Conservation (phyloP, 2,113 vertebrate genomes). For the Triplophysa tibetana region DNA sequence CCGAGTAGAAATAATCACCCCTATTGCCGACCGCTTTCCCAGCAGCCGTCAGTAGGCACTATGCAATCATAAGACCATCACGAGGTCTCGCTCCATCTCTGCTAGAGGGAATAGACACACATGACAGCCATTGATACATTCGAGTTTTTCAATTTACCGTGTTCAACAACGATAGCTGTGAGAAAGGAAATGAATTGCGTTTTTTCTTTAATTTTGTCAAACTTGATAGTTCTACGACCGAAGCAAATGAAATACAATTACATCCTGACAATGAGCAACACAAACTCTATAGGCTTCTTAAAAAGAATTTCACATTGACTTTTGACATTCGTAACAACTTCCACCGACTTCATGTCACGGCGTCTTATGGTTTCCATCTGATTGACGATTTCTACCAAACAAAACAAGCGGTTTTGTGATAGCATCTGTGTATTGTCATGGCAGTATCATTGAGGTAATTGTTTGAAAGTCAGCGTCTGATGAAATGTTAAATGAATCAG, state of each 20-base stretch:
- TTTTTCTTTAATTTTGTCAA: slow-evolving; percentile 39
- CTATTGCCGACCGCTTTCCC: slow-evolving; percentile 9
- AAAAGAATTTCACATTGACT: neutral
- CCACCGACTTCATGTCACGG: neutral
- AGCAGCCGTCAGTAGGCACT: slow-evolving; percentile 14
- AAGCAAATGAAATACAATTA: neutral
- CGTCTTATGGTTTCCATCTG: neutral
- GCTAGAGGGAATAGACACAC: slow-evolving; percentile 31
- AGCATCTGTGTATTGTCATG: neutral
- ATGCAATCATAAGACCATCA: slow-evolving; percentile 33
- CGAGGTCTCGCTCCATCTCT: neutral
- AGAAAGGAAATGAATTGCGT: slow-evolving; percentile 15
- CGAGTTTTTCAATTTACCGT: slow-evolving; percentile 33
- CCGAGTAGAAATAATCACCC: slow-evolving; percentile 36
- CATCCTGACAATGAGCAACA: neutral
- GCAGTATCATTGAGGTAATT: neutral
- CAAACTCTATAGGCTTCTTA: neutral
- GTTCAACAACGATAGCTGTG: slow-evolving; percentile 23
- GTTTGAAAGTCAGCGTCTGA: neutral
- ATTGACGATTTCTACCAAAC: neutral
- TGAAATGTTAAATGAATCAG: too few relatives aligned
- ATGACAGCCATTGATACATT: slow-evolving; percentile 19
- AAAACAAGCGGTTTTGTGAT: neutral
- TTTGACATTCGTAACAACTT: slow-evolving; percentile 20
- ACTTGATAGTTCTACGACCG: neutral